These are phyloP conservation scores for Drosophila parthenogenetica DNA, from an alignment of 2,888 invertebrate species.

Conservation along the genomic window DNA sequence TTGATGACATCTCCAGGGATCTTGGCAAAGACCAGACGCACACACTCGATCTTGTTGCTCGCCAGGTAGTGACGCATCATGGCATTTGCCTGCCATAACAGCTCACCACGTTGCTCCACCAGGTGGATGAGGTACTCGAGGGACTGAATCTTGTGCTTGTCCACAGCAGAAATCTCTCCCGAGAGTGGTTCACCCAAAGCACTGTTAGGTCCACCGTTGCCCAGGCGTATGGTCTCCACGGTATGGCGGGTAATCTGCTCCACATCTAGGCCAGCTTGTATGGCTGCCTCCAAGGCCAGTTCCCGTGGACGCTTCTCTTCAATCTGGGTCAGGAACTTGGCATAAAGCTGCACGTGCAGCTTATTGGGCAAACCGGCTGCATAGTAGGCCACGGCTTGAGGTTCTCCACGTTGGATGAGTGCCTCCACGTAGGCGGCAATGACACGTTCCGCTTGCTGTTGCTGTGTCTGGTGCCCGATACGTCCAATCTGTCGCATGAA, in stretches of 20 bases:
- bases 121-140: constrained; percentile 95
- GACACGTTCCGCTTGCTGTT: constrained; percentile 90
- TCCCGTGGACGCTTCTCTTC: constrained; percentile 87
- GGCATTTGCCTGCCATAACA: constrained; percentile 94
- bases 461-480: constrained; percentile 88
- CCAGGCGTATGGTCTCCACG: constrained; percentile 90
- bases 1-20: constrained; percentile 89
- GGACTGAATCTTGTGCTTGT: constrained; percentile 90
- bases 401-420: constrained; percentile 90
- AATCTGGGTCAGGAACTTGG: constrained; percentile 89
- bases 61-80: constrained; percentile 94
- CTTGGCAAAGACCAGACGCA: constrained; percentile 91
- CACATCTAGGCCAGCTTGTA: constrained; percentile 92
- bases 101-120: constrained; percentile 91
- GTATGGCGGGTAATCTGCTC: constrained; percentile 93
- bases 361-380: constrained; percentile 90
- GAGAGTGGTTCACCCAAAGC: constrained; percentile 75
- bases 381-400: constrained; percentile 93
- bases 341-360: constrained; percentile 88
- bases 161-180: constrained; percentile 88
- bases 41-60: constrained; percentile 92
- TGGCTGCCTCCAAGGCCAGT: constrained; percentile 89
- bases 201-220: constrained; percentile 53
- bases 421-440: constrained; percentile 90
- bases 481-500: constrained; percentile 93